Evolutionary conservation across 1,140 invertebrate genomes (phyloP).

Genomic region (Drosophila tani): DNA sequence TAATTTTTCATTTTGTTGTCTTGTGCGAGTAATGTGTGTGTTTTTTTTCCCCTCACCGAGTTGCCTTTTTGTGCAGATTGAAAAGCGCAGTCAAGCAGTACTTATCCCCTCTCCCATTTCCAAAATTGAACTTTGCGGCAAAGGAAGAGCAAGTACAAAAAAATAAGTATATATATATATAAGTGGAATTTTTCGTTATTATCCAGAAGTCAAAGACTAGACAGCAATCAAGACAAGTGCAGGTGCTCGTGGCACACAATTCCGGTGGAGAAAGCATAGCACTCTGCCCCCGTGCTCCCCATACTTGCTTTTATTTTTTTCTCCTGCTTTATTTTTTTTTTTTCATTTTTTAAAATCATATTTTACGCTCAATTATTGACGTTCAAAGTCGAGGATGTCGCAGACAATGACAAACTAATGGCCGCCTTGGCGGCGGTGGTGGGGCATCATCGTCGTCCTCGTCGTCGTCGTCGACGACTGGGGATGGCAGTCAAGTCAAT

Average conservation of each 20-base stretch:
- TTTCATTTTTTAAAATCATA: constrained; percentile 68
- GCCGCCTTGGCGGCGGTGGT: constrained; percentile 17
- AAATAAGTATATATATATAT: background rate
- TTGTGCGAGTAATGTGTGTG: constrained; percentile 16
- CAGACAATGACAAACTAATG: constrained; percentile 82
- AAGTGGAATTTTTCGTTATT: constrained; percentile 35
- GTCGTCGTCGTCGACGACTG: background rate
- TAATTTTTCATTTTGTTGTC: constrained; percentile 61
- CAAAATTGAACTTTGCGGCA: constrained; percentile 10
- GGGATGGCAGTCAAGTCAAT: constrained; percentile 48
- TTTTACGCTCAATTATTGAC: constrained; percentile 83
- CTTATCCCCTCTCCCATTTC: constrained; percentile 16
- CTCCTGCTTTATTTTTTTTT: constrained; percentile 1
- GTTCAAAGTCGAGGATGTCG: constrained; percentile 69
- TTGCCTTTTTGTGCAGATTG: constrained; percentile 71
- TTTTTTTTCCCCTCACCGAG: constrained; percentile 2
- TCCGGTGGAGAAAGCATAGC: background rate
- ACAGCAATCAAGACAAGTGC: constrained; percentile 74
- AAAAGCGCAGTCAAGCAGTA: constrained; percentile 77
- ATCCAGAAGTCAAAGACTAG: constrained; percentile 32
- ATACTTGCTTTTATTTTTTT: constrained; percentile 10
- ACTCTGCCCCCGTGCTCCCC: background rate
- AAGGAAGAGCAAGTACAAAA: background rate
- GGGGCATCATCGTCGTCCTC: background rate
- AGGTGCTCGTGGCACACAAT: constrained; percentile 38